Evolutionary conservation across 2,797 vertebrate genomes (phyloP), one percentile per base, ranked within the genome.

Genomic region (Hafferia zeledoni): DNA sequence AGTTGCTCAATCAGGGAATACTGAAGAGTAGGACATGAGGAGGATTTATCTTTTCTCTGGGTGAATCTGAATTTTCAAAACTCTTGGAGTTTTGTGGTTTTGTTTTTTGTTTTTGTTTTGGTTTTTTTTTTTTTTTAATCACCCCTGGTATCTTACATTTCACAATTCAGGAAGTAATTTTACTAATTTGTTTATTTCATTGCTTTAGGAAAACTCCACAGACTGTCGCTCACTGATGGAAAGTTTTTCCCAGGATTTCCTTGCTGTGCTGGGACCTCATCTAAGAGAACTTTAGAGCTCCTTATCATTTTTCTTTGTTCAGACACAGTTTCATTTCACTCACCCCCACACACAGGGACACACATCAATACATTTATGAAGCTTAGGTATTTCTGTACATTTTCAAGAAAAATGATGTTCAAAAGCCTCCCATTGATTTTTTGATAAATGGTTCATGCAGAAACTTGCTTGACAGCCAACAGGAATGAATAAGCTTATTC

Each of bases 401-500:
- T 95, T 94, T 88, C 59, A 84, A 84, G 83, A 95, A 93, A 96
- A 96, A 95, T 79, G 2, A 68, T 94, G 89, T 90, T 95, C 85
- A 88, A 70, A 94, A 94, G 63, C 55, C 55, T 90, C 88, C 65
- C 80, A 95, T 76, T 95, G 96, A 91, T 94, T 95, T 91, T 96
- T 96, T 94, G 83, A 91, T 94, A 91, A 93, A 96, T 88, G 87
- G 55, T 68, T 96, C 87, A 72, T 90, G 86, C 85, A 93, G 90
- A 94, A 96, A 88, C 87, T 86, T 95, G 77, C 77, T 91, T 96
- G 95, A 96, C 94, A 96, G 90, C 80, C 90, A 94, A 91, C 85
- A 94, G 86, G 83, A 96, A 95, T 95, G 94, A 96, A 96, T 96
- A 94, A 94, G 80, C 80, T 95, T 94, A 93, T 95, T 96, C 93